Conservation (phyloP, 2,797 vertebrate species). For the Poecile montanus region DNA sequence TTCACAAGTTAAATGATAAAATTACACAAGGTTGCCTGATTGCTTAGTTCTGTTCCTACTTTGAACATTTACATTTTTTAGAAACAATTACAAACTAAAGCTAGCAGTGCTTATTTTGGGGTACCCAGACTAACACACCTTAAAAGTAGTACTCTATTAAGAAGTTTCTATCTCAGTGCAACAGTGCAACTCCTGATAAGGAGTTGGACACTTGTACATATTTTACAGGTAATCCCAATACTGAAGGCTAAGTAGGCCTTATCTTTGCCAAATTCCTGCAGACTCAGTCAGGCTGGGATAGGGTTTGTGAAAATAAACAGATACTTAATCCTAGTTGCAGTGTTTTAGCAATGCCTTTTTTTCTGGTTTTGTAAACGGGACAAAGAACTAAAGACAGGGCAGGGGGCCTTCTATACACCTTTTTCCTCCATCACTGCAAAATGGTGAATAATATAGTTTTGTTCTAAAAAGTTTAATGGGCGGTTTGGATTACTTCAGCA, state of each 20-base stretch:
- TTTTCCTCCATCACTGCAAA: neutral
- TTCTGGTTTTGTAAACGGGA: neutral
- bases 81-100: neutral
- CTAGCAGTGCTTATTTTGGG: neutral
- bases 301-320: neutral
- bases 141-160: neutral
- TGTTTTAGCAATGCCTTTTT: neutral
- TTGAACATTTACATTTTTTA: neutral
- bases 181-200: neutral
- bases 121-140: neutral
- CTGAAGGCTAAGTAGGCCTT: neutral
- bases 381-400: neutral
- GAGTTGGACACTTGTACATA: neutral
- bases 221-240: neutral
- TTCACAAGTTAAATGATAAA: neutral
- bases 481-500: neutral
- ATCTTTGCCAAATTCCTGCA: neutral
- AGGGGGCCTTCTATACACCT: rapidly evolving
- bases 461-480: neutral
- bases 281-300: neutral
- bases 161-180: neutral
- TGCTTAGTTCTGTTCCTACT: neutral
- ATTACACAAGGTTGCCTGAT: neutral
- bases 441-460: neutral
- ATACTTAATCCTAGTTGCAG: neutral